Evolutionary conservation across 2,113 vertebrate genomes (phyloP), one percentile per base, ranked within the genome.

Genomic region (Tragelaphus scriptus): DNA sequence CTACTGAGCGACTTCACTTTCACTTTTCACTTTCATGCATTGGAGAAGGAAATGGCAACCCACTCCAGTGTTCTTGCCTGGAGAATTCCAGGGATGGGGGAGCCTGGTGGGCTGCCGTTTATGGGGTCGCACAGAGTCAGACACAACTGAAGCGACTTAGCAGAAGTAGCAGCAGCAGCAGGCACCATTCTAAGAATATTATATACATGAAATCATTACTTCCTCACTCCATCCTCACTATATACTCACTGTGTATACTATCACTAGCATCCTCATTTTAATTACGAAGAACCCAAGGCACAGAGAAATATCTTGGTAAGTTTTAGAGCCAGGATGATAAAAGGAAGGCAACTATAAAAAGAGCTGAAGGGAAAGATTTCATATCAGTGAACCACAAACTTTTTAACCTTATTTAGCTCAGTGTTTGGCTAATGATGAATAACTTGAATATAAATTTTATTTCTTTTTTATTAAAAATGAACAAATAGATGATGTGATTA

Each of bases 401-500:
- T 61, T 93, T 89, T 94, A 84, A 12, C 19, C 40, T 93, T 28
- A 93, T 82, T 92, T 92, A 77, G 55, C 36, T 89, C 56, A 77
- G 7, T 84, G 7, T 85, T 90, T 96, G 32, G 32, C 26, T 75
- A 68, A 61, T 40, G 9, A 68, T 85, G 12, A 23, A 15, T 5
- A 92, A 90, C 21, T 40, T 85, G n/a, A 77, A 94, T 84, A 59
- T 68, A 92, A 77, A 87, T 91, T 77, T 93, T 49, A 58, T 55
- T 94, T 87, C 7, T 55, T 49, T 95, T 91, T 63, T 36, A 87
- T 59, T 94, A 61, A 95, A 80, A 94, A n/a, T 95, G 51, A 91
- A 53, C 40, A 87, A 90, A 65, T 28, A 71, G 68, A 40, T 61
- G 25, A 47, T 89, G 6, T 44, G 51, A 56, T 40, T 56, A 88